Conservation (phyloP, 2,888 invertebrate genomes). For the Noctua fimbriata region DNA sequence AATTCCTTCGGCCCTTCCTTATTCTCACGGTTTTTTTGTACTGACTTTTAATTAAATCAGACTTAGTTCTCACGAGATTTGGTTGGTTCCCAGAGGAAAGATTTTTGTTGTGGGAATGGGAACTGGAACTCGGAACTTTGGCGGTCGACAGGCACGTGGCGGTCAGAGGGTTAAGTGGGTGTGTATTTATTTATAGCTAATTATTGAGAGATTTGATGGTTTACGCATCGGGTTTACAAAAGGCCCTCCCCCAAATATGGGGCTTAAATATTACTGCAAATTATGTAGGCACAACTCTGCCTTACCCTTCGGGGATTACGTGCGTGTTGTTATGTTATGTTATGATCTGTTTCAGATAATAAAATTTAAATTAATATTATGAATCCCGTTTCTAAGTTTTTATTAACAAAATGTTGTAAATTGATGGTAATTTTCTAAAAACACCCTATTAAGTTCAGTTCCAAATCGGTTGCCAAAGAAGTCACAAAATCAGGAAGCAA, state of each 20-base stretch:
- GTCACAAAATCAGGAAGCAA: slow-evolving; percentile 51
- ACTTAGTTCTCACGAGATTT: slow-evolving; percentile 61
- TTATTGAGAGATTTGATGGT: background rate
- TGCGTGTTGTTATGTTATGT: background rate
- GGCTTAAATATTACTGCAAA: background rate
- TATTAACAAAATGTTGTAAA: no score
- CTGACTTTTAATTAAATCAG: slow-evolving; percentile 29
- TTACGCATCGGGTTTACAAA: background rate
- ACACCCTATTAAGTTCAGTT: background rate
- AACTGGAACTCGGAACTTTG: slow-evolving; percentile 46
- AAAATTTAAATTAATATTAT: background rate
- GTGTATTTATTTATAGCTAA: slow-evolving; percentile 22
- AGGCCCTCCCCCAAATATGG: background rate
- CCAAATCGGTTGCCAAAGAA: background rate
- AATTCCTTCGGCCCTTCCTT: slow-evolving; percentile 35
- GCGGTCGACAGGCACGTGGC: slow-evolving; percentile 54
- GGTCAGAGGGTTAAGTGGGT: slow-evolving; percentile 49
- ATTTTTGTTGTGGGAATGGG: slow-evolving; percentile 49
- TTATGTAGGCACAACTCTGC: background rate
- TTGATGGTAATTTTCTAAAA: background rate
- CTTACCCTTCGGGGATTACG: background rate
- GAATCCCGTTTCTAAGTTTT: background rate
- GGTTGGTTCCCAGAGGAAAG: slow-evolving; percentile 57
- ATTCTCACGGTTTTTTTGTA: slow-evolving; percentile 57
- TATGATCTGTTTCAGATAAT: background rate